A percentile compares a stretch with the other conserved stretches of the same genome.
phyloP scores from a whole-genome alignment of 1,140 invertebrate genomes.

The Drosophila rufa region DNA sequence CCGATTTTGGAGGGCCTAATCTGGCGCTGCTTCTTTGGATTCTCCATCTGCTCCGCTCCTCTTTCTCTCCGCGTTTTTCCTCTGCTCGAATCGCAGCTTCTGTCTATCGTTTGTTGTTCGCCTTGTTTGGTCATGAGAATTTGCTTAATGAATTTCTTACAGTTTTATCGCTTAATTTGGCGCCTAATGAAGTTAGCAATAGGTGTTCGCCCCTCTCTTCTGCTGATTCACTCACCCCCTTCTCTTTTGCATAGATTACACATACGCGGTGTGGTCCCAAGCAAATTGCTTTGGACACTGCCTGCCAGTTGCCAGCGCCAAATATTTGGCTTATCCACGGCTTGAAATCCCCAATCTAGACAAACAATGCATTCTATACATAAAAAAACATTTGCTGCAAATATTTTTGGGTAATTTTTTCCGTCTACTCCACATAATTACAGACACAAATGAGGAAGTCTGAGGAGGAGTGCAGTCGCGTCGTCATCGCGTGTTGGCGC shows the following conservation, averaged over 20 bases:
- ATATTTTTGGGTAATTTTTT: constrained; percentile 70
- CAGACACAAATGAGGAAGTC: constrained; percentile 56
- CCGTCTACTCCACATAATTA: constrained; percentile 73
- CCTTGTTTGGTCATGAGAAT: constrained; percentile 69
- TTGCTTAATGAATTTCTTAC: constrained; percentile 78
- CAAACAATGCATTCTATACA: constrained; percentile 48
- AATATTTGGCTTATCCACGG: constrained; percentile 49
- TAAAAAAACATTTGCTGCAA: constrained; percentile 65
- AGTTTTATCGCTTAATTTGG: constrained; percentile 79
- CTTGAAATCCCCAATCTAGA: constrained; percentile 37
- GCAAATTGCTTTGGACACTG: constrained; percentile 43
- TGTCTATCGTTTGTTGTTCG: constrained; percentile 41
- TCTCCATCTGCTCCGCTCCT: constrained; percentile 26
- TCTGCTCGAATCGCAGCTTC: constrained; percentile 5
- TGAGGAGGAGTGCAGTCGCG: constrained; percentile 23
- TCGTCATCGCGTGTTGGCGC: constrained; percentile 71
- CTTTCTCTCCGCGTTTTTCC: background rate
- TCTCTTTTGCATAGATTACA: constrained; percentile 61
- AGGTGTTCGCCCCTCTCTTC: constrained; percentile 23
- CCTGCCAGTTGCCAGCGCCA: constrained; percentile 34
- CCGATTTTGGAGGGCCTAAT: constrained; percentile 34
- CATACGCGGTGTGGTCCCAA: constrained; percentile 68
- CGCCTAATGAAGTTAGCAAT: constrained; percentile 74
- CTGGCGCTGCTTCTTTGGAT: constrained; percentile 37
- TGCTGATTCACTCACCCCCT: constrained; percentile 41